Base-by-base conservation (phyloP, 2,797 vertebrate species). In the Vespertilio murinus region DNA sequence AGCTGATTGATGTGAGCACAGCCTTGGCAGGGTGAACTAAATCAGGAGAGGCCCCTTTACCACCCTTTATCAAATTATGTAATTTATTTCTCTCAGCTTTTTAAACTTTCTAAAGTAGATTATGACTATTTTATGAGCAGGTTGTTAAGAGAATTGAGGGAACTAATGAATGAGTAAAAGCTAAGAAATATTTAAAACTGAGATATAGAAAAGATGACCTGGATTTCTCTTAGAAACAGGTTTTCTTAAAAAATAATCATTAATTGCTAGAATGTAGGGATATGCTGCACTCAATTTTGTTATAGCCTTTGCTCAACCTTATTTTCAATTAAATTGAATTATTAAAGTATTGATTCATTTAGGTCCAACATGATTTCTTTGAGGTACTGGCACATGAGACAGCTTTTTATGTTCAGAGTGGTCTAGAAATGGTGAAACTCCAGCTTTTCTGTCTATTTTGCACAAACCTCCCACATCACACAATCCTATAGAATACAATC, bases 151-250 rank as follows among this genome's bases (percentile, higher is more conserved):
- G 71, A 82, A 78, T 54, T 13, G 49, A 20, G 8, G 40, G 47
- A 90, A 6, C 23, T 64, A 78, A 78, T 25, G 10, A 84, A 69
- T 93, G 40, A 81, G 47, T 54, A 89, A 65, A 12, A 61, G 11
- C 30, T 88, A 77, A 69, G 49, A 89, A 69, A 87, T 91, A 73
- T 75, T 92, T 73, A 52, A 83, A 71, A 87, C 8, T 79, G 79
- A 80, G 23, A 45, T 47, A 35, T 73, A 25, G 54, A 54, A 91
- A 80, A 80, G 12, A 56, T 52, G 64, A 42, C n/a, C 56, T 80
- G 25, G 6, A 20, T 33, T 91, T 81, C 30, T 77, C 30, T 2
- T 10, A 56, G 45, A 90, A 74, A 90, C 13, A 33, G 16, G 0
- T 73, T 93, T 93, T 79, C 59, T 70, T 59, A 33, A 82, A 89